Evolutionary conservation across 2,888 invertebrate species (phyloP), one percentile per base, ranked within the genome.

Genomic region (Phalera bucephala): DNA sequence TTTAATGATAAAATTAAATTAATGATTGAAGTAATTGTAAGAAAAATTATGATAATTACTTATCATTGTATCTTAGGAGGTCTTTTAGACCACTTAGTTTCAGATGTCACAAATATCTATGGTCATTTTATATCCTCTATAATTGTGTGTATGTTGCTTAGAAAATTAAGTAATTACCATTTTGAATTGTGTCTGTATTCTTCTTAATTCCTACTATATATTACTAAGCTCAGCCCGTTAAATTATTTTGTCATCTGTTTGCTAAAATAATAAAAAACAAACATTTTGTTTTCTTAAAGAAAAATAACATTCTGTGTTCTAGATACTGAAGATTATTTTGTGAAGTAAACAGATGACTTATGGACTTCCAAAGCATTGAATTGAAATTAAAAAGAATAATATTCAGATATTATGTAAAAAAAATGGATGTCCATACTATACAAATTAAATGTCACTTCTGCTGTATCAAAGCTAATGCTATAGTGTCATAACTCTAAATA

Each of bases 1-100:
- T 84, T 84, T 83, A 80, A 83, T 78, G 35, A 20, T 40, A 54
- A 19, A 29, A 72, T 84, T 82, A 82, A 84, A 83, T 83, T 83
- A 64, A 78, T 78, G 76, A 62, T 60, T 50, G 72, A 72, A 76
- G 75, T 70, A 57, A 54, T 40, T 39, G 29, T 45, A 43, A 40
- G 28, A 22, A 31, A 43, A 47, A 40, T 36, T 25, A 21, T 9
- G 32, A 40, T 14, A 31, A 41, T 51, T 36, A 30, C 40, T 28
- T 27, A 40, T 48, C 29, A 30, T 21, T 28, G 42, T 49, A 37
- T 44, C 8, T 28, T 22, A 26, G 29, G 3, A 27, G 36, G 25
- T 40, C 38, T 34, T 35, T 40, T 36, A 22, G 11, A 10, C 10
- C 11, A 6, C 2, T 28, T 40, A 37, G 7, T 31, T 21, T 47